A percentile compares a stretch with the other conserved stretches of the same genome.
Evolutionary conservation across 2,797 vertebrate genomes (phyloP).

Genomic region (Apodemus agrarius): DNA sequence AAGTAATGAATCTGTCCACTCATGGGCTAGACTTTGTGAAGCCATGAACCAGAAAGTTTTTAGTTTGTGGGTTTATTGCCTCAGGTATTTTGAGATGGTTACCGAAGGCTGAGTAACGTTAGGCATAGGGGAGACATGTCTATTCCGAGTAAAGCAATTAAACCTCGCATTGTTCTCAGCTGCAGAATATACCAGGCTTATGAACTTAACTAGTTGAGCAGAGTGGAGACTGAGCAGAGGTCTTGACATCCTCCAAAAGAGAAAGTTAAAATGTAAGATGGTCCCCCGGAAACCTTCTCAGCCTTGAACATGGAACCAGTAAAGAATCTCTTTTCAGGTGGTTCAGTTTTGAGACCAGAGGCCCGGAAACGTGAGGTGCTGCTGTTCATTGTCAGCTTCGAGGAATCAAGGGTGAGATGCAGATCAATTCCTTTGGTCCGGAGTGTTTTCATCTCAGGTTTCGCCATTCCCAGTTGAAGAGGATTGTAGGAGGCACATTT

Average conservation of each 20-base stretch:
- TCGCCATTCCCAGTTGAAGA: neutral
- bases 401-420: neutral
- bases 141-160: neutral
- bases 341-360: neutral
- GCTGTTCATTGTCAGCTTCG: neutral
- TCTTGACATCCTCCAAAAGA: neutral
- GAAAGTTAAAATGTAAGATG: neutral
- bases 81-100: neutral
- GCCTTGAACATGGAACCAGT: neutral
- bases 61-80: neutral
- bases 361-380: neutral
- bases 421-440: neutral
- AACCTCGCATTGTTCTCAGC: neutral
- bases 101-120: neutral
- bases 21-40: neutral
- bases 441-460: neutral
- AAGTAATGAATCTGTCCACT: neutral
- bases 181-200: neutral
- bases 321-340: neutral
- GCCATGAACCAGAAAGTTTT: neutral
- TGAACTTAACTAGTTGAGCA: too few relatives aligned
- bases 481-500: rapidly evolving
- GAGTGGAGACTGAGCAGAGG: neutral
- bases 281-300: neutral
- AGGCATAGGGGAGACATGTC: neutral